Conservation (phyloP, 2,888 invertebrate genomes). For the Xestia rhomboidea region DNA sequence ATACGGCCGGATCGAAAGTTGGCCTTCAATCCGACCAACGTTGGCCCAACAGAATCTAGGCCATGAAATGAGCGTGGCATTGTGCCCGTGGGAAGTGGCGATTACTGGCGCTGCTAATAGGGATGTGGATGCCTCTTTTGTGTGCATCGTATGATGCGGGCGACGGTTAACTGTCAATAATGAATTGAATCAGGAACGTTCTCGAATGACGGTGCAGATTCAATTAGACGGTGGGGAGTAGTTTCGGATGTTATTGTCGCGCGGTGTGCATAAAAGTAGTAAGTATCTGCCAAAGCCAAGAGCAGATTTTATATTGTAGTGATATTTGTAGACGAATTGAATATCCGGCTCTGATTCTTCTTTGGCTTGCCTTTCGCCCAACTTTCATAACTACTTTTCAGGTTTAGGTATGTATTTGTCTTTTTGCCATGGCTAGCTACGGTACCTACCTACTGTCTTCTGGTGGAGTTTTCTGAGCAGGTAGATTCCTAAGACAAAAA, state of each 20-base stretch:
- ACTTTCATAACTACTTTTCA: background rate
- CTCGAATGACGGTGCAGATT: conserved; percentile 23
- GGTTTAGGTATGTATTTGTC: too few species aligned
- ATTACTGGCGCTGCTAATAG: conserved; percentile 69
- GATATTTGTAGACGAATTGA: background rate
- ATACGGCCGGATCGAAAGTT: conserved; percentile 47
- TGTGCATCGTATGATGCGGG: conserved; percentile 70
- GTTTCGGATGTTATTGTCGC: background rate
- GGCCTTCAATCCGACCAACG: conserved; percentile 35
- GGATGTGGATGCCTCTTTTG: conserved; percentile 75
- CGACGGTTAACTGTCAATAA: conserved; percentile 55
- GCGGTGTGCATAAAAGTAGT: background rate
- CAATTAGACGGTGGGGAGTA: background rate
- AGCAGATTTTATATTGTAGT: background rate
- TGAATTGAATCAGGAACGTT: conserved; percentile 50
- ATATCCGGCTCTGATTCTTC: background rate
- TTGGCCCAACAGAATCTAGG: conserved; percentile 56
- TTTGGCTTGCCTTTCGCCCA: background rate
- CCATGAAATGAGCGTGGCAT: conserved; percentile 51
- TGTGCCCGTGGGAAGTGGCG: conserved; percentile 66
- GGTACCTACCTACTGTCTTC: background rate
- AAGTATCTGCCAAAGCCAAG: background rate
- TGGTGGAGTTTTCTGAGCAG: too few species aligned
- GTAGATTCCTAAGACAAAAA: too few species aligned
- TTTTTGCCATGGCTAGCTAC: background rate